Conservation (phyloP, 2,113 vertebrate genomes). For the Cettia cetti region DNA sequence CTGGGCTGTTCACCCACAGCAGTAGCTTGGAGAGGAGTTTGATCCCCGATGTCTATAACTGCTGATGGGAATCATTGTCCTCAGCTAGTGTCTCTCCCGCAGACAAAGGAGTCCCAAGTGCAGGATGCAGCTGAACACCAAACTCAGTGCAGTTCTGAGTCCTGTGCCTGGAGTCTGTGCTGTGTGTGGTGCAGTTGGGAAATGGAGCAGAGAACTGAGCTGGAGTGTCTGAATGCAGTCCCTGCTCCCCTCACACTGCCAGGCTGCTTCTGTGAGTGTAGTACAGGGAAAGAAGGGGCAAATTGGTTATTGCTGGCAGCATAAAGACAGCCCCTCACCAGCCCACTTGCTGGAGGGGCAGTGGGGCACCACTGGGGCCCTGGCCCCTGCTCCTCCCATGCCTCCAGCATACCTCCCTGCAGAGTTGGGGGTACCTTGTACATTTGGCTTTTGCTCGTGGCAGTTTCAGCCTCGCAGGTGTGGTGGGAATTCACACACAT, state of each 20-base stretch:
- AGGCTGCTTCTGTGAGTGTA: not conserved
- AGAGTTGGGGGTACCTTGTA: not conserved
- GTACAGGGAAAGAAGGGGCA: fast-evolving
- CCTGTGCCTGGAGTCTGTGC: not conserved
- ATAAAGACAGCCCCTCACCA: not conserved
- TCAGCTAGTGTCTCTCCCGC: not conserved
- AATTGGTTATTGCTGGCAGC: not conserved
- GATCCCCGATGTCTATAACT: not conserved
- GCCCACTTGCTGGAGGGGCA: not conserved
- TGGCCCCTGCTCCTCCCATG: fast-evolving
- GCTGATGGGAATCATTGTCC: not conserved
- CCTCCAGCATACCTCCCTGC: not conserved
- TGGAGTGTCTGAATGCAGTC: fast-evolving
- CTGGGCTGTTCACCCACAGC: fast-evolving
- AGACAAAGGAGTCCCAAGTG: fast-evolving
- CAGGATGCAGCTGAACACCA: not conserved
- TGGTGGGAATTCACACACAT: fast-evolving
- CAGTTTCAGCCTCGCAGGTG: fast-evolving
- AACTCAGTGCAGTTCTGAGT: not conserved
- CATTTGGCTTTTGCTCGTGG: not conserved
- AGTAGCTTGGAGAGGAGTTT: not conserved
- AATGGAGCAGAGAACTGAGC: not conserved
- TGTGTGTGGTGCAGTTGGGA: fast-evolving
- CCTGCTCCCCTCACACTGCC: not conserved
- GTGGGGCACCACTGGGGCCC: fast-evolving